phyloP scores from a whole-genome alignment of 2,888 invertebrate species.

The Sisyra nigra region DNA sequence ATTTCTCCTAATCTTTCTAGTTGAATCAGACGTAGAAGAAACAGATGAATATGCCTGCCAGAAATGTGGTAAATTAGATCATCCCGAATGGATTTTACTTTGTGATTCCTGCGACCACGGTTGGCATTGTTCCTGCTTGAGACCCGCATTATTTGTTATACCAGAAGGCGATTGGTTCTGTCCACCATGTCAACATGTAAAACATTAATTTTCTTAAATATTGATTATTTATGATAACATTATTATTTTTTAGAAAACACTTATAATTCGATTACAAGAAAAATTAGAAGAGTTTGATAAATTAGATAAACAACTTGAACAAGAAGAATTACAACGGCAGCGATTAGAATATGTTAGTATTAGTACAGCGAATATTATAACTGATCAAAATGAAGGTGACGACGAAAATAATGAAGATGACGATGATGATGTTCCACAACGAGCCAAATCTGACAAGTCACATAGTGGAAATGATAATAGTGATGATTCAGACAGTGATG shows the following conservation, averaged over 20 bases:
- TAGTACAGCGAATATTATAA: constrained; percentile 53
- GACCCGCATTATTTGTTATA: constrained; percentile 81
- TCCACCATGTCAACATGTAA: constrained; percentile 90
- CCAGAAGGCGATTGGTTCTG: constrained; percentile 98
- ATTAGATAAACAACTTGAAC: constrained; percentile 45
- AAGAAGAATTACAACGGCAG: constrained; percentile 49
- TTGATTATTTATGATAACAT: not conserved
- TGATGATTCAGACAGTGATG: constrained; percentile 19
- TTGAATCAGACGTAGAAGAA: constrained; percentile 16
- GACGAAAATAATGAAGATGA: constrained; percentile 17
- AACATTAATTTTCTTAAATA: constrained; percentile 20
- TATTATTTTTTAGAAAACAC: constrained; percentile 30
- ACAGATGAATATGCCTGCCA: constrained; percentile 66
- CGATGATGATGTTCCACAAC: constrained; percentile 11
- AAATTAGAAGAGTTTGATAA: constrained; percentile 65
- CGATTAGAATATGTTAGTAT: constrained; percentile 59
- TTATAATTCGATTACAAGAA: constrained; percentile 57
- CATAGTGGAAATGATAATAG: constrained; percentile 22
- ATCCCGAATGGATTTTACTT: constrained; percentile 93
- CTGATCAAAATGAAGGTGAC: constrained; percentile 14
- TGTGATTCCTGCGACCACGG: constrained; percentile 93
- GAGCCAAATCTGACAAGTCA: constrained; percentile 21
- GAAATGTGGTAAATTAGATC: constrained; percentile 79
- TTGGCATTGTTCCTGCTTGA: constrained; percentile 93
- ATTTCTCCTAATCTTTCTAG: constrained; percentile 5